Evolutionary conservation across 1,140 invertebrate species (phyloP), one percentile per base, ranked within the genome.

Genomic region (Zaprionus capensis): DNA sequence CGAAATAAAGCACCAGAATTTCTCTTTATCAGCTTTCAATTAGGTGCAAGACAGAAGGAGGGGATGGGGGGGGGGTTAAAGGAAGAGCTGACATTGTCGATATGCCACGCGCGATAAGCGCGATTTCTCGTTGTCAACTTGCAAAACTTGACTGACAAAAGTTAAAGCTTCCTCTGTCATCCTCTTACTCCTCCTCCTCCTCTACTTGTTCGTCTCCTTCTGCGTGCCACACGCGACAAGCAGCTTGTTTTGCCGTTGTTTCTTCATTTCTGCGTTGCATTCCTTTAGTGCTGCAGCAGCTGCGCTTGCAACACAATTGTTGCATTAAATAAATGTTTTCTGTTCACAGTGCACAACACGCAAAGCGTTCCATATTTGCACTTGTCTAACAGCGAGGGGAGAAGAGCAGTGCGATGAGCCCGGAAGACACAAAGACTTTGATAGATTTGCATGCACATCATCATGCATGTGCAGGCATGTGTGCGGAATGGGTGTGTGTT

Each of bases 321-420:
- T 81, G 85, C 84, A 88, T 87, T 88, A 84, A 81, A 84, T 73
- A 87, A 87, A 84, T 83, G 83, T 78, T 81, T 83, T 83, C 70
- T 76, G 65, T 66, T 59, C 62, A 15, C 41, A 57, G 24, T 38
- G 58, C 59, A 46, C n/a, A 36, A 58, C 41, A 58, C 36, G 65
- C 26, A 46, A 57, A 46, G 49, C 49, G 31, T 56, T 61, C 46
- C 63, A 41, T 41, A 74, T n/a, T 71, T 71, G 22, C 34, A 64
- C n/a, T 70, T 70, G 53, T 56, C 57, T 70, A 38, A 14, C 22
- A 1, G 63, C 62, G 63, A 41, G 22, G 58, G 49, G 22, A 59
- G 41, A 41, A 26, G 26, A 34, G 70, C 41, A 17, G 15, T n/a
- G 5, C 17, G 36, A 17, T 53, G 51, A 36, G 76, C 65, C 77